Percentiles rank a stretch among this genome's conserved stretches.
phyloP scores from a whole-genome alignment of 1,140 invertebrate species.

The Hylaeus volcanicus region DNA sequence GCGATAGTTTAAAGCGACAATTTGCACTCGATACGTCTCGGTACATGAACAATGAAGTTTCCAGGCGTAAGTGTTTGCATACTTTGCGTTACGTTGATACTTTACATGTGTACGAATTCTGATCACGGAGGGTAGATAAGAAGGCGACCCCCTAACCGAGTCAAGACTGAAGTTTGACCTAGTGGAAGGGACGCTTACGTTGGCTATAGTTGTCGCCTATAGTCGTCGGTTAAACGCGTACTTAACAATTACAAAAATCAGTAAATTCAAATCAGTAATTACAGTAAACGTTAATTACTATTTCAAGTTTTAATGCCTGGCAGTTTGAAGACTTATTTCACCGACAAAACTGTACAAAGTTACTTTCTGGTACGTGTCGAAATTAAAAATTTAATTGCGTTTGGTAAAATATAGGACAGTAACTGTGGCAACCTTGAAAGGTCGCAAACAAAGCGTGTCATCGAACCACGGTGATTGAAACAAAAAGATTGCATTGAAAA shows the following conservation, averaged over 20 bases:
- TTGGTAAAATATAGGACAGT: too few species aligned
- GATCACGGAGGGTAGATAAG: conserved; percentile 63
- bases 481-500: too few species aligned
- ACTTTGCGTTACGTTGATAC: neutral
- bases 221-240: neutral
- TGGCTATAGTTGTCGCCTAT: neutral
- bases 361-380: too few species aligned
- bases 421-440: too few species aligned
- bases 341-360: too few species aligned
- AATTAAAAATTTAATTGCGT: too few species aligned
- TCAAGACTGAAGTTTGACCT: conserved; percentile 62
- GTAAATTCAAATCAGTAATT: too few species aligned
- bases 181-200: conserved; percentile 16
- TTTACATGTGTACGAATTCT: conserved; percentile 23
- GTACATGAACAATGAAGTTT: neutral
- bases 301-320: too few species aligned
- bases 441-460: too few species aligned
- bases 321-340: too few species aligned
- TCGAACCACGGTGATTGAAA: too few species aligned
- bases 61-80: neutral
- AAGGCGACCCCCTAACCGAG: conserved; percentile 68
- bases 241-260: neutral
- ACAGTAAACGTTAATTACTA: too few species aligned
- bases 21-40: neutral
- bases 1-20: neutral